Conservation (phyloP, 2,888 invertebrate genomes). For the Lumbricus terrestris region DNA sequence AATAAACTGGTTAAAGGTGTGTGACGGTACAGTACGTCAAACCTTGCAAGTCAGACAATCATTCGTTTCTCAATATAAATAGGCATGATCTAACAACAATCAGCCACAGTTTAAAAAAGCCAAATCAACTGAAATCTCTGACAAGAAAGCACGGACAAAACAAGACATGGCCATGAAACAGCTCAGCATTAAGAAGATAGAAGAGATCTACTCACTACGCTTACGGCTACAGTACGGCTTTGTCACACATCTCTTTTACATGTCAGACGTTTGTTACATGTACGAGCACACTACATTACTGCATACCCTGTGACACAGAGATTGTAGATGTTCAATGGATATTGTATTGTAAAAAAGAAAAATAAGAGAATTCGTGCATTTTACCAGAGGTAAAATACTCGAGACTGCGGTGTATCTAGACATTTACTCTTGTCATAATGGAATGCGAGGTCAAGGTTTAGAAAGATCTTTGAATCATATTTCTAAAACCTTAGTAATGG, state of each 20-base stretch:
- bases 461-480: not conserved
- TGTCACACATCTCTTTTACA: not conserved
- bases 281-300: not conserved
- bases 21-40: not conserved
- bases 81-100: too few species aligned
- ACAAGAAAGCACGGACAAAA: not conserved
- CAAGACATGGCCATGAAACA: not conserved
- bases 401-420: not conserved
- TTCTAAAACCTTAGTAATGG: constrained; percentile 3
- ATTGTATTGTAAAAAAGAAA: not conserved
- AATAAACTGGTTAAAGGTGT: not conserved
- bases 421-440: not conserved
- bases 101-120: not conserved
- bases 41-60: not conserved
- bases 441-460: not conserved
- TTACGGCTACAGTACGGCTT: not conserved
- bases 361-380: not conserved
- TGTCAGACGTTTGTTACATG: constrained; percentile 3
- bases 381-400: not conserved
- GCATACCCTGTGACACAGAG: not conserved
- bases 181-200: not conserved
- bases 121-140: not conserved
- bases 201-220: not conserved
- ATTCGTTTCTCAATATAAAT: not conserved
- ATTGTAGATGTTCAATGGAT: not conserved